Percentiles rank a stretch among this genome's conserved stretches.
Evolutionary conservation across 2,113 vertebrate genomes (phyloP).

Genomic region (Cottus gobio): DNA sequence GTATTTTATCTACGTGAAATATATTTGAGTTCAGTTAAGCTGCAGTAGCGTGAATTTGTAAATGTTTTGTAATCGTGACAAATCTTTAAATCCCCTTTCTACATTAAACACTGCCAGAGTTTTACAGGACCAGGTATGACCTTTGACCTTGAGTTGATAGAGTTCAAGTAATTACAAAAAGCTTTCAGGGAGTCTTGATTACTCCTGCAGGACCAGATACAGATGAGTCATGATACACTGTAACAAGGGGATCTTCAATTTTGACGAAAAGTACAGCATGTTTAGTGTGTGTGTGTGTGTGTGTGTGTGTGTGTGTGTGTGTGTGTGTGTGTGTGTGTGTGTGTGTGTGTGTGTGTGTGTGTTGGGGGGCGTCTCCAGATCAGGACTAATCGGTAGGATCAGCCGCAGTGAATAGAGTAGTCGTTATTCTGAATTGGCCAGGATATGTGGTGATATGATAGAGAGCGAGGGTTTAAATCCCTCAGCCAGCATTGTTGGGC

Average conservation of each 20-base stretch:
- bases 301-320: slow-evolving; percentile 15
- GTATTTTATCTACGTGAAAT: slow-evolving; percentile 18
- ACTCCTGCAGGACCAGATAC: slow-evolving; percentile 24
- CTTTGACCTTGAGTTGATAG: slow-evolving; percentile 64
- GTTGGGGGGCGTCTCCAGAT: slow-evolving; percentile 60
- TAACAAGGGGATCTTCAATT: slow-evolving; percentile 33
- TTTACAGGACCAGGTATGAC: slow-evolving; percentile 43
- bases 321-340: slow-evolving; percentile 28
- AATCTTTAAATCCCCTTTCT: slow-evolving; percentile 46
- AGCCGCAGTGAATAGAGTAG: slow-evolving; percentile 84
- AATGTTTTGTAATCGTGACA: slow-evolving; percentile 37
- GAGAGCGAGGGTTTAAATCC: slow-evolving; percentile 76
- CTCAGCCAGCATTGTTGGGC: slow-evolving; percentile 70
- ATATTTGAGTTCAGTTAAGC: slow-evolving; percentile 42
- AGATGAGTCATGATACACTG: slow-evolving; percentile 24
- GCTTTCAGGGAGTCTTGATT: slow-evolving; percentile 38
- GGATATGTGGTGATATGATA: slow-evolving; percentile 83
- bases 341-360: slow-evolving; percentile 38
- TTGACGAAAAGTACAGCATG: slow-evolving; percentile 33
- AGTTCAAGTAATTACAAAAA: slow-evolving; percentile 37
- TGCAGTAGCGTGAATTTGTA: slow-evolving; percentile 45
- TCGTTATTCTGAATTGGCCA: slow-evolving; percentile 92
- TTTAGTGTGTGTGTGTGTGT: slow-evolving; percentile 40
- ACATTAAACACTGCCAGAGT: slow-evolving; percentile 17
- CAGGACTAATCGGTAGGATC: slow-evolving; percentile 72